A percentile compares a stretch with the other conserved stretches of the same genome.
Conservation (phyloP, 2,113 vertebrate genomes). For the Antechinus flavipes region DNA sequence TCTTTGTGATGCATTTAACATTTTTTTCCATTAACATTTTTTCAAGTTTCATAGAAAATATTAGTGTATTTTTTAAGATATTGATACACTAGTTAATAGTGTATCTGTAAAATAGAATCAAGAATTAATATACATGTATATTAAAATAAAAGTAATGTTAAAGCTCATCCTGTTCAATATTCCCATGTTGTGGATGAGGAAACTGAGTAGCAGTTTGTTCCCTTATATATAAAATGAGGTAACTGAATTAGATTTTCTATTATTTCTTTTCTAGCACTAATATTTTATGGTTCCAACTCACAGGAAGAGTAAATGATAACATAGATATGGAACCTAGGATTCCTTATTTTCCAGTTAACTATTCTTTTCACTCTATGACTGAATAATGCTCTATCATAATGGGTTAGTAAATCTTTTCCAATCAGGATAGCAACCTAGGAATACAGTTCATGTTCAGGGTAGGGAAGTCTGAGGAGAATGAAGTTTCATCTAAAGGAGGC, state of each 20-base stretch:
- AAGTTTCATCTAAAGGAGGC: neutral
- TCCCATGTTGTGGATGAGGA: neutral
- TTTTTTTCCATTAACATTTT: slow-evolving; percentile 29
- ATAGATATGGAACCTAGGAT: neutral
- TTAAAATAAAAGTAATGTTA: slow-evolving; percentile 3
- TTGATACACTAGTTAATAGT: neutral
- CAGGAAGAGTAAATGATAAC: neutral
- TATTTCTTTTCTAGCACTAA: neutral
- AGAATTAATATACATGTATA: neutral
- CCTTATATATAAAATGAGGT: neutral
- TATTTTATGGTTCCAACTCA: neutral
- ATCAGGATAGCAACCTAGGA: neutral
- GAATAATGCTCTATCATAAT: neutral
- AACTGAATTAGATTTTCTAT: neutral
- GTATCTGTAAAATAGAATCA: slow-evolving; percentile 1
- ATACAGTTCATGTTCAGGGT: neutral
- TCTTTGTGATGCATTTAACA: slow-evolving; percentile 50
- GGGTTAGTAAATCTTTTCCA: neutral
- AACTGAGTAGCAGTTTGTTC: slow-evolving; percentile 1
- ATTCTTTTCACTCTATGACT: neutral
- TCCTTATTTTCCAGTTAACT: neutral
- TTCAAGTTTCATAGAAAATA: slow-evolving; percentile 59
- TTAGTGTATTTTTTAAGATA: slow-evolving; percentile 49
- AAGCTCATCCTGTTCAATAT: neutral
- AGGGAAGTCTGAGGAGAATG: neutral